phyloP scores from a whole-genome alignment of 2,797 vertebrate species.

The Pangasius larnaudii region DNA sequence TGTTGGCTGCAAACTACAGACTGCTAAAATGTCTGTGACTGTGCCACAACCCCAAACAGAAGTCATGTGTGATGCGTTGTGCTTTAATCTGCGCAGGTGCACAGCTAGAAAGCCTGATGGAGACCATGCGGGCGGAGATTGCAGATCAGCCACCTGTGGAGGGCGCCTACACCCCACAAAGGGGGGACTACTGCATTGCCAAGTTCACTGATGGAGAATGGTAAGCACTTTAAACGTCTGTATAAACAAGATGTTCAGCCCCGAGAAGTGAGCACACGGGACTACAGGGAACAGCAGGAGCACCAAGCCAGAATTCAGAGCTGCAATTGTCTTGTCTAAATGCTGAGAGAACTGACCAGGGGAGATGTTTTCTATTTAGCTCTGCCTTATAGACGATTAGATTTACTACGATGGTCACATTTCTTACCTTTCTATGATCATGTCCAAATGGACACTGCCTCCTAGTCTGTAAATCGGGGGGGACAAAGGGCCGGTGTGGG shows the following conservation, averaged over 20 bases:
- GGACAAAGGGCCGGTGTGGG: no score
- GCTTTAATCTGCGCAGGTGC: conserved; percentile 73
- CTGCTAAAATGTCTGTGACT: background rate
- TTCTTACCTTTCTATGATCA: background rate
- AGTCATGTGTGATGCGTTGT: background rate
- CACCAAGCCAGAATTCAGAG: background rate
- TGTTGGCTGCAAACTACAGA: background rate
- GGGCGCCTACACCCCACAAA: conserved; percentile 84
- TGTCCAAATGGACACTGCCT: no score
- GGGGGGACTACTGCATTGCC: conserved; percentile 93
- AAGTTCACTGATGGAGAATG: conserved; percentile 95
- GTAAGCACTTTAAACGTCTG: conserved; percentile 67
- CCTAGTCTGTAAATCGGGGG: no score
- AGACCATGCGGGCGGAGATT: conserved; percentile 93
- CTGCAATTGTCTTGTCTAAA: no score
- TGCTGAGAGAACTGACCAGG: no score
- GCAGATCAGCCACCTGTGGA: conserved; percentile 87
- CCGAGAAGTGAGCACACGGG: no score
- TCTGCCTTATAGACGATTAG: background rate
- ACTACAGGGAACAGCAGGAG: background rate
- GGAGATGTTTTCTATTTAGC: background rate
- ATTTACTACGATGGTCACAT: background rate
- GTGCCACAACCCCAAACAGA: background rate
- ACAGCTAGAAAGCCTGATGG: conserved; percentile 95
- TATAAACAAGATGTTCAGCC: no score